Conservation (phyloP, 2,888 invertebrate genomes). For the Meandrusa payeni region DNA sequence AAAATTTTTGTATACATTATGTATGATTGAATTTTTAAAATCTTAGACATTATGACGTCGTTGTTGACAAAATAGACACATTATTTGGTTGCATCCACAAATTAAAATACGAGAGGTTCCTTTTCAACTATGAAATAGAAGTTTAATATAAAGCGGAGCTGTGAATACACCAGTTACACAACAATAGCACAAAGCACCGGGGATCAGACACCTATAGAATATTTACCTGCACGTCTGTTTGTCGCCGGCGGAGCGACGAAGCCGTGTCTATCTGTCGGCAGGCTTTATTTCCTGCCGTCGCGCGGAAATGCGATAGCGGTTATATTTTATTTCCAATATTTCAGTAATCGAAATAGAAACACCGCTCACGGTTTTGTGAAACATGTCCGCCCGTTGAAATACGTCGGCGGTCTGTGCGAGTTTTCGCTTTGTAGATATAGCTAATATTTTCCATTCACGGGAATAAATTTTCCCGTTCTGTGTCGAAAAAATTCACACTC, state of each 20-base stretch:
- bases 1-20: no score
- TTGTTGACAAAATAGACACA: no score
- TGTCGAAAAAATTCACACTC: no score
- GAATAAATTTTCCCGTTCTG: slow-evolving; percentile 3
- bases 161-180: slow-evolving; percentile 11
- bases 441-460: slow-evolving; percentile 13
- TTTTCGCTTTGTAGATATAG: slow-evolving; percentile 20
- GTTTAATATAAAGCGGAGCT: slow-evolving; percentile 7
- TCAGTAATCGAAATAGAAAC: slow-evolving; percentile 65
- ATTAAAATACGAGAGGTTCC: no score
- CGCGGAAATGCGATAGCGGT: slow-evolving; percentile 68
- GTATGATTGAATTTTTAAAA: no score
- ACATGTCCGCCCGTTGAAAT: slow-evolving; percentile 22
- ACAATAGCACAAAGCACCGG: slow-evolving; percentile 19
- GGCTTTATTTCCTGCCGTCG: slow-evolving; percentile 76
- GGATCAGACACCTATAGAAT: slow-evolving; percentile 23
- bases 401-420: background rate
- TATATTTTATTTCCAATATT: slow-evolving; percentile 62
- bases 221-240: slow-evolving; percentile 26
- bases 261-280: slow-evolving; percentile 53
- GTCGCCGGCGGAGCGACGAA: slow-evolving; percentile 24
- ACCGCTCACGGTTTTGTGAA: slow-evolving; percentile 35
- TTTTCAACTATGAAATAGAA: no score
- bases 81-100: no score
- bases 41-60: no score